Conservation (phyloP, 2,888 invertebrate species). For the Branchipolynoe longqiensis region DNA sequence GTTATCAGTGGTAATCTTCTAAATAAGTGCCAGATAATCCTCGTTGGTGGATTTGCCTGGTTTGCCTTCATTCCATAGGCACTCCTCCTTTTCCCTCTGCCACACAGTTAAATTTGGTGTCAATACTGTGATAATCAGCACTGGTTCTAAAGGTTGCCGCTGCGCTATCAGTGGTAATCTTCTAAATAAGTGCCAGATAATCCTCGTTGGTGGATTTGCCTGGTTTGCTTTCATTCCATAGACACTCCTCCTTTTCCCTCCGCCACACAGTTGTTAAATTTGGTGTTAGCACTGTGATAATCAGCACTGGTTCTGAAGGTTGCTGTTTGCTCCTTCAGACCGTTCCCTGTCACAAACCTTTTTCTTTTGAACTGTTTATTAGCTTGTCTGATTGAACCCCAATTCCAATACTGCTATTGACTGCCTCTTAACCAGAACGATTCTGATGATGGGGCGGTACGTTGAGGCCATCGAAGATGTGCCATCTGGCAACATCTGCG, state of each 20-base stretch:
- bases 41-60: background rate
- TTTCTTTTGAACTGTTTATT: background rate
- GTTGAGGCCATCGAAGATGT: constrained; percentile 99
- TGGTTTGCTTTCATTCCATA: background rate
- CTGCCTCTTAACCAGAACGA: constrained; percentile 89
- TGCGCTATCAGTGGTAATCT: background rate
- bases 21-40: background rate
- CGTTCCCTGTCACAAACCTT: background rate
- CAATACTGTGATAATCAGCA: constrained; percentile 5
- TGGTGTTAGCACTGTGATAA: background rate
- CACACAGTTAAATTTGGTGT: background rate
- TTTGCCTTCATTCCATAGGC: background rate
- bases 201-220: constrained; percentile 49
- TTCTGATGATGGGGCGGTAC: constrained; percentile 99
- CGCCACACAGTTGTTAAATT: constrained; percentile 16
- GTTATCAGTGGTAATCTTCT: background rate
- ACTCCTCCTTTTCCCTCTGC: background rate
- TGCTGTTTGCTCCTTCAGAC: background rate
- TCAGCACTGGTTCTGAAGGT: too few relatives aligned
- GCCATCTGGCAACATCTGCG: constrained; percentile 99
- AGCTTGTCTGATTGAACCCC: background rate
- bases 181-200: constrained; percentile 11
- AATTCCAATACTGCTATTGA: background rate
- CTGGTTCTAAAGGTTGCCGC: background rate
- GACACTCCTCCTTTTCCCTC: constrained; percentile 38